phyloP scores from a whole-genome alignment of 2,888 invertebrate genomes.

The Mactromeris polynyma region DNA sequence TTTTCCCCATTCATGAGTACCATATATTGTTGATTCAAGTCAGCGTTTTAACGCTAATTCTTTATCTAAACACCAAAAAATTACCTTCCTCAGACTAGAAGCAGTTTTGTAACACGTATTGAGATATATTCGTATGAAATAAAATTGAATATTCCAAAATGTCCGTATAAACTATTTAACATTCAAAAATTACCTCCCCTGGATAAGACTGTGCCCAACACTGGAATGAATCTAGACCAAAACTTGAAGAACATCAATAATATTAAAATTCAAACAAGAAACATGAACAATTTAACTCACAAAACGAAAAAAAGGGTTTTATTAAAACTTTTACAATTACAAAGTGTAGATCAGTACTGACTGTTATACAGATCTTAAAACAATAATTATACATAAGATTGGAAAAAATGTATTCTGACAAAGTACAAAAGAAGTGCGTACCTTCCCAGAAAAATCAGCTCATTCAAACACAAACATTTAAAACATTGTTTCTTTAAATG shows the following conservation, averaged over 20 bases:
- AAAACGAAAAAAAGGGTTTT: conserved; percentile 65
- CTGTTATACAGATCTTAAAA: background rate
- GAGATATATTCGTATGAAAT: too few species aligned
- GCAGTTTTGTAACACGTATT: background rate
- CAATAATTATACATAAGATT: conserved; percentile 8
- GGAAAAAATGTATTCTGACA: background rate
- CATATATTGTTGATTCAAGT: too few species aligned
- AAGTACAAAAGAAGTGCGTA: background rate
- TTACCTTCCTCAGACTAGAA: background rate
- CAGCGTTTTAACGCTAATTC: too few species aligned
- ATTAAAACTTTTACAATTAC: conserved; percentile 48
- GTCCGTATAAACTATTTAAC: background rate
- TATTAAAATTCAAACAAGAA: conserved; percentile 58
- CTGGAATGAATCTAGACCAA: conserved; percentile 48
- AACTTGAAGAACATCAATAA: conserved; percentile 33
- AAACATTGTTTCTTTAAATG: conserved; percentile 16
- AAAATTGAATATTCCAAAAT: background rate
- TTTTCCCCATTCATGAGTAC: background rate
- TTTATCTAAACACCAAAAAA: background rate
- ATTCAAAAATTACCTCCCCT: background rate
- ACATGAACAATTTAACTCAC: conserved; percentile 80
- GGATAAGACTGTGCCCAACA: conserved; percentile 37
- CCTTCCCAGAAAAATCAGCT: background rate
- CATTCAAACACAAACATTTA: background rate
- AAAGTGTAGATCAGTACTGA: conserved; percentile 31